Evolutionary conservation across 2,797 vertebrate species (phyloP).

Genomic region (Anguilla anguilla): DNA sequence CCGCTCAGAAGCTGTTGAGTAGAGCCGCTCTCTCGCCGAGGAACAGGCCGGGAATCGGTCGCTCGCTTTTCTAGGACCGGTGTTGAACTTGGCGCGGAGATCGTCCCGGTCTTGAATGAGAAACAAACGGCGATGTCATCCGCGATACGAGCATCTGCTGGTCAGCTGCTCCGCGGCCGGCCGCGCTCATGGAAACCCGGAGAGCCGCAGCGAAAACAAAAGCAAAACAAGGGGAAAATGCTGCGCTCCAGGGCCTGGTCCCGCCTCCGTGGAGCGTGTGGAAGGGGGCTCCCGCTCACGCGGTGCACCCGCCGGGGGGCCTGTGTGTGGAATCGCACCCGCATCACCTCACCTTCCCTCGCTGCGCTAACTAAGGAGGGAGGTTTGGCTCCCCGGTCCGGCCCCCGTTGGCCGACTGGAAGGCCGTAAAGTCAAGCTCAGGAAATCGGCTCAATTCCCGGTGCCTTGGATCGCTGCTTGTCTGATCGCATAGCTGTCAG

Average conservation of each 20-base stretch:
- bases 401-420: neutral
- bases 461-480: neutral
- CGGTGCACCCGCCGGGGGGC: neutral
- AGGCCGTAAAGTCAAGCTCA: neutral
- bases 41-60: neutral
- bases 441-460: neutral
- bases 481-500: neutral
- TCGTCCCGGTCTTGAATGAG: neutral
- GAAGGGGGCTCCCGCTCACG: neutral
- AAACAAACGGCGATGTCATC: slow-evolving; percentile 21
- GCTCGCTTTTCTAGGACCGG: neutral
- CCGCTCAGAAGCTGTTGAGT: neutral
- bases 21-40: neutral
- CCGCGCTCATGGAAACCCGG: slow-evolving; percentile 4
- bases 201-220: neutral
- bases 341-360: neutral
- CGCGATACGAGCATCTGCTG: slow-evolving; percentile 21
- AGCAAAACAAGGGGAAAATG: slow-evolving; percentile 19
- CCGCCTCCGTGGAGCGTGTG: neutral
- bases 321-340: neutral
- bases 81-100: slow-evolving; percentile 19
- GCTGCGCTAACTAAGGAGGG: neutral
- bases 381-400: neutral
- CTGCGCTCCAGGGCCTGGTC: neutral
- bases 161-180: slow-evolving; percentile 15